phyloP scores from a whole-genome alignment of 2,113 vertebrate genomes.

The Notarius quadriscutis region DNA sequence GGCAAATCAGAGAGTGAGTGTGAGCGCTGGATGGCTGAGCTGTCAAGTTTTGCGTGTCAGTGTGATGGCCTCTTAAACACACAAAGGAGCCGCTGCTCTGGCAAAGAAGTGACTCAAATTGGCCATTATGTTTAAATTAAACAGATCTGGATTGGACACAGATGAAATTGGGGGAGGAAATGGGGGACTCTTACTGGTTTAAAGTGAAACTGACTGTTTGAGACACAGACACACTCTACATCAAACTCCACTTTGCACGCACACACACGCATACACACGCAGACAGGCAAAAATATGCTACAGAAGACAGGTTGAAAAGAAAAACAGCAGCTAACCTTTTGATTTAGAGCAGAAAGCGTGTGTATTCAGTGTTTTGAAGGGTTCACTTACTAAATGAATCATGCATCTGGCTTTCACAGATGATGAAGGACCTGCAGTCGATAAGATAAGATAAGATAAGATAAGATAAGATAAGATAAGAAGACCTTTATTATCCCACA shows the following conservation, averaged over 20 bases:
- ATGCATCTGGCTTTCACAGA: constrained; percentile 21
- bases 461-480: neutral
- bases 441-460: neutral
- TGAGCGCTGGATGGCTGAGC: constrained; percentile 23
- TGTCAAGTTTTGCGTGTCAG: constrained; percentile 27
- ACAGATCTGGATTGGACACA: constrained; percentile 29
- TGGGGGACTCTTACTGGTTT: constrained; percentile 18
- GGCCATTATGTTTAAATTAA: constrained; percentile 44
- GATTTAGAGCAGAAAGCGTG: constrained; percentile 32
- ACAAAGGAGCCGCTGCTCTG: constrained; percentile 38
- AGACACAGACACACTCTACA: constrained; percentile 30
- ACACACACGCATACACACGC: constrained; percentile 34
- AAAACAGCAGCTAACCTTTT: constrained; percentile 55
- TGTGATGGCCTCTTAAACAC: constrained; percentile 15
- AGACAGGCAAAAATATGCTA: neutral
- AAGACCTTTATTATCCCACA: too few relatives aligned
- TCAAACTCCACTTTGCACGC: constrained; percentile 22
- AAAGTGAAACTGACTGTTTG: constrained; percentile 45
- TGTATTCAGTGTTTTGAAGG: constrained; percentile 37
- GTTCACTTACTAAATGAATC: constrained; percentile 40
- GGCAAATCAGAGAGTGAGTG: constrained; percentile 22
- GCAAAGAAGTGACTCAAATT: constrained; percentile 32
- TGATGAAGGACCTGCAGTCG: constrained; percentile 42
- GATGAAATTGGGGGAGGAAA: neutral
- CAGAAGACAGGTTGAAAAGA: constrained; percentile 36